Percentiles rank a stretch among this genome's conserved stretches.
Evolutionary conservation across 2,797 vertebrate genomes (phyloP).

Genomic region (Leucoraja ocellata): DNA sequence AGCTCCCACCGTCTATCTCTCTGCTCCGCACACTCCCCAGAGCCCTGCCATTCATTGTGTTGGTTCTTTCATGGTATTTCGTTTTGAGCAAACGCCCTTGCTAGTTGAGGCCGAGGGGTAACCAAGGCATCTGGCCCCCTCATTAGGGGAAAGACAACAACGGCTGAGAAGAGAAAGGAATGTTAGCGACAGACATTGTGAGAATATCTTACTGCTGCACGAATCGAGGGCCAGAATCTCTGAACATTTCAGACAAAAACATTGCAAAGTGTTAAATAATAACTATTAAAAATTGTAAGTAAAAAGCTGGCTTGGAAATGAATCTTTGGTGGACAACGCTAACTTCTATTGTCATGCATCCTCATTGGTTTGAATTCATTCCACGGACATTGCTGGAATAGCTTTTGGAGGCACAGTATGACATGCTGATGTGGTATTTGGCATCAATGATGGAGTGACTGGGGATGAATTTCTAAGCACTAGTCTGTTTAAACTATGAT

Average conservation of each 20-base stretch:
- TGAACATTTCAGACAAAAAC: neutral
- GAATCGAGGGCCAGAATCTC: neutral
- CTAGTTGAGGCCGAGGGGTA: neutral
- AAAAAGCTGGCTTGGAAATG: no score
- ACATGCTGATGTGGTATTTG: no score
- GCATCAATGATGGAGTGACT: no score
- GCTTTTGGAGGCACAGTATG: no score
- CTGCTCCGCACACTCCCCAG: no score
- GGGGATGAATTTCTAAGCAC: neutral
- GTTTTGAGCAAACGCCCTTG: neutral
- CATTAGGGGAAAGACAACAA: neutral
- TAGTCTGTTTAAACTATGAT: neutral
- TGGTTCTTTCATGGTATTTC: no score
- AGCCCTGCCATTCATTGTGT: neutral
- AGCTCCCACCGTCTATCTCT: no score
- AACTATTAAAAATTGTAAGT: neutral
- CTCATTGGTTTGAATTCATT: no score
- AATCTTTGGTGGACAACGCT: no score
- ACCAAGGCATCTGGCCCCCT: neutral
- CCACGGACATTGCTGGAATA: no score
- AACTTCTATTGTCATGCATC: no score
- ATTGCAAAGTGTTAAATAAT: neutral
- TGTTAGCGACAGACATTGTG: neutral
- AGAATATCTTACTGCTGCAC: neutral
- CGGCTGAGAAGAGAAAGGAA: neutral